These are phyloP conservation scores for Apis florea DNA, from an alignment of 1,140 invertebrate species.

Conservation along the genomic window DNA sequence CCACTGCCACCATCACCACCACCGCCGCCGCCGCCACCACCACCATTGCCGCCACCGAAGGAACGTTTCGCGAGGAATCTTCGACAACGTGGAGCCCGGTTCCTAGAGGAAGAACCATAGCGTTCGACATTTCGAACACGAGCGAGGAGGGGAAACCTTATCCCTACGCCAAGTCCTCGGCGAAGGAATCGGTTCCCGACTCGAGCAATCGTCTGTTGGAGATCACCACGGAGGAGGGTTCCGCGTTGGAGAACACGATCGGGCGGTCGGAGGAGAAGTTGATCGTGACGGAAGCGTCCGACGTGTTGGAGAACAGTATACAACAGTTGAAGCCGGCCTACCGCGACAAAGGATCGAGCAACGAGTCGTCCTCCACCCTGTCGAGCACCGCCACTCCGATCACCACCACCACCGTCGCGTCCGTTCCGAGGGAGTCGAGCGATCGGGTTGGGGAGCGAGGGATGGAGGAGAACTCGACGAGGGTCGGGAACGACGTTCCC, in stretches of 20 bases:
- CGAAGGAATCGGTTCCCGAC: neutral
- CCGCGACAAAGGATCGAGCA: slow-evolving; percentile 28
- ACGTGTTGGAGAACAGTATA: slow-evolving; percentile 70
- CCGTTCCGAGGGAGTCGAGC: slow-evolving; percentile 1
- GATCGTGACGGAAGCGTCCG: slow-evolving; percentile 68
- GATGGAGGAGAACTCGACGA: slow-evolving; percentile 25
- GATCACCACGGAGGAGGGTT: slow-evolving; percentile 59
- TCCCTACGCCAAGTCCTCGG: slow-evolving; percentile 44
- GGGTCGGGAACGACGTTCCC: slow-evolving; percentile 36
- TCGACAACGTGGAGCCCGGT: slow-evolving; percentile 31
- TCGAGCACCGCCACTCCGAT: slow-evolving; percentile 4
- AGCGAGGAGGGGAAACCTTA: slow-evolving; percentile 41
- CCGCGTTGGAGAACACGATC: slow-evolving; percentile 72
- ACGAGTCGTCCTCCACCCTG: slow-evolving; percentile 25
- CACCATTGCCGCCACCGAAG: neutral
- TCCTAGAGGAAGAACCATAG: slow-evolving; percentile 69
- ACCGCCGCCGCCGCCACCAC: rapidly evolving
- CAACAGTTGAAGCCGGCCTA: slow-evolving; percentile 60
- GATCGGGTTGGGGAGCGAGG: neutral
- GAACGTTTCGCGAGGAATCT: neutral
- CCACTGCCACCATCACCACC: neutral
- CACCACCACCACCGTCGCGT: too few relatives aligned
- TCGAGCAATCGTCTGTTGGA: neutral
- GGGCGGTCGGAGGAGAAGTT: slow-evolving; percentile 64
- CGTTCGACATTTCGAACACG: slow-evolving; percentile 34